phyloP scores from a whole-genome alignment of 2,113 vertebrate genomes.

The Strix uralensis region DNA sequence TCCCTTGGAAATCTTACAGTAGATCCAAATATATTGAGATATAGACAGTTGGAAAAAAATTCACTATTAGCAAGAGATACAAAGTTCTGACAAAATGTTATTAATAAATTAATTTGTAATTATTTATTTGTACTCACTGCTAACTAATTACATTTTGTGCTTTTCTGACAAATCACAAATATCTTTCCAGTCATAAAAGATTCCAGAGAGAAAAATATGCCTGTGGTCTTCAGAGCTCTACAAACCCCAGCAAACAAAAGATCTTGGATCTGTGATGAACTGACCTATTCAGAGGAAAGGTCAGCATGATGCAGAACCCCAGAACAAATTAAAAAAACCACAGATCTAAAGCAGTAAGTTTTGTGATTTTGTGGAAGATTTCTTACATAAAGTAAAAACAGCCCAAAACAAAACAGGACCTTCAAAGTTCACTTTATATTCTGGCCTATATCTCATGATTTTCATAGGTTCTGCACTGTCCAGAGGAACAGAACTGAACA shows the following conservation, averaged over 20 bases:
- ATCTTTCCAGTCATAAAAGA: not conserved
- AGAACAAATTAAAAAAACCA: not conserved
- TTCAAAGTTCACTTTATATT: not conserved
- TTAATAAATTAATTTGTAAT: not conserved
- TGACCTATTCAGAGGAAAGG: not conserved
- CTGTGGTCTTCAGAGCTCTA: not conserved
- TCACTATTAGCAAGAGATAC: not conserved
- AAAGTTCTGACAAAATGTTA: not conserved
- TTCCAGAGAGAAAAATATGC: not conserved
- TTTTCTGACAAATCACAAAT: not conserved
- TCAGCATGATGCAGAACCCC: not conserved
- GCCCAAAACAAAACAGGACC: no score
- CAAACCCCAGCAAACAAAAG: not conserved
- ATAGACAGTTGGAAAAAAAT: not conserved
- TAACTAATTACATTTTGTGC: not conserved
- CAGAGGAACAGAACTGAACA: not conserved
- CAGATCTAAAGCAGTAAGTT: not conserved
- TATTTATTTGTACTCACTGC: not conserved
- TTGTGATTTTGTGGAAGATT: not conserved
- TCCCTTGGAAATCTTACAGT: not conserved
- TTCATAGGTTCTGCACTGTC: not conserved
- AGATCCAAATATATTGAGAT: not conserved
- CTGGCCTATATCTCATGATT: not conserved
- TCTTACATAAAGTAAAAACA: not conserved
- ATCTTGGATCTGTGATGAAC: not conserved